Conservation (phyloP, 2,888 invertebrate genomes). For the Metalampra italica region DNA sequence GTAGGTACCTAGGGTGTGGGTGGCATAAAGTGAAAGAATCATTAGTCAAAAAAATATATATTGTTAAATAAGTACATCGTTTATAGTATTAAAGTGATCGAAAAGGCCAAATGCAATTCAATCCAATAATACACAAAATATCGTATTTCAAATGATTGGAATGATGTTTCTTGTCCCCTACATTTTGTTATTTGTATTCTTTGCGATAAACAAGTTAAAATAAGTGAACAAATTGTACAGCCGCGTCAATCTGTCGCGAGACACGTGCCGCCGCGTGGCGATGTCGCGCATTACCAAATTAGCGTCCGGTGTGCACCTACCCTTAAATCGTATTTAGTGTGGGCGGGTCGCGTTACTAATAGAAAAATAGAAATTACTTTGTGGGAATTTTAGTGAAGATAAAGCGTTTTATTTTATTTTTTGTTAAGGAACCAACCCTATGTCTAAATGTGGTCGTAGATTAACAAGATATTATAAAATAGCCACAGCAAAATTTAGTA, state of each 20-base stretch:
- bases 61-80: too few species aligned
- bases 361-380: constrained; percentile 26
- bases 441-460: too few species aligned
- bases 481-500: too few species aligned
- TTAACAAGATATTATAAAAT: too few species aligned
- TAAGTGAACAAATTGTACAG: constrained; percentile 66
- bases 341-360: constrained; percentile 45
- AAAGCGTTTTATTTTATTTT: constrained; percentile 7
- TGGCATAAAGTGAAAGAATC: too few species aligned
- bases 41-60: too few species aligned
- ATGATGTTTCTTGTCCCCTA: constrained; percentile 8
- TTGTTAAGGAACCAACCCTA: too few species aligned
- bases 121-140: constrained; percentile 25
- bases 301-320: constrained; percentile 59
- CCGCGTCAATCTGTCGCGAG: constrained; percentile 55
- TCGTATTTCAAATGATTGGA: constrained; percentile 36
- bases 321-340: constrained; percentile 54
- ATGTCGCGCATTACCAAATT: constrained; percentile 69
- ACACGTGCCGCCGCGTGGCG: constrained; percentile 53
- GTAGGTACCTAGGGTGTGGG: too few species aligned
- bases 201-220: constrained; percentile 55
- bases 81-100: too few species aligned
- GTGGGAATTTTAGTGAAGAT: constrained; percentile 1
- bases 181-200: constrained; percentile 1
- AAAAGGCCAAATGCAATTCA: too few species aligned